Conservation (phyloP, 2,797 vertebrate species). For the Iguana delicatissima region DNA sequence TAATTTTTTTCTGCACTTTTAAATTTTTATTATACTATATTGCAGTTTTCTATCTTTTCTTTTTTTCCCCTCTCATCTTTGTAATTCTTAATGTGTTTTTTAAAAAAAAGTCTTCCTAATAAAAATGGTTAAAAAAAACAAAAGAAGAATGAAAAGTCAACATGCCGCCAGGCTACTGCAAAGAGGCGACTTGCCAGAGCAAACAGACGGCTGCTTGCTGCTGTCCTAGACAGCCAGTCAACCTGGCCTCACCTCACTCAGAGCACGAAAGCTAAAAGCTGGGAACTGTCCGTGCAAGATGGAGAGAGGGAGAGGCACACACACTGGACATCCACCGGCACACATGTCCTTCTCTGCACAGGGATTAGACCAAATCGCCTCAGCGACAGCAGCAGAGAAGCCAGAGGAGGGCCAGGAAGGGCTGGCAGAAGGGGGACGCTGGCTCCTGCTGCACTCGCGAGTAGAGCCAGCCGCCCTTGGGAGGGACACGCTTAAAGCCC, state of each 20-base stretch:
- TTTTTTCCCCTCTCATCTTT: too few species aligned
- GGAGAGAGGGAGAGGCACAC: not conserved
- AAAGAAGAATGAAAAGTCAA: not conserved
- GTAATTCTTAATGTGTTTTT: too few species aligned
- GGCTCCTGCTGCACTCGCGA: conserved; percentile 50
- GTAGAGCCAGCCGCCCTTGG: conserved; percentile 73
- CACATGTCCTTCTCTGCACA: conserved; percentile 10
- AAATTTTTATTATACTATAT: too few species aligned
- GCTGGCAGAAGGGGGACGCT: conserved; percentile 39
- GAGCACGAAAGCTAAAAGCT: fast-evolving
- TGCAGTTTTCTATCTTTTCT: too few species aligned
- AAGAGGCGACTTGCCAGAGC: not conserved
- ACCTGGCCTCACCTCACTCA: not conserved
- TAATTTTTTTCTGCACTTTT: too few species aligned
- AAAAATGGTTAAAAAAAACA: not conserved
- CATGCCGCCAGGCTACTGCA: not conserved
- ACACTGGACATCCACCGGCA: fast-evolving
- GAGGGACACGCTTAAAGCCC: conserved; percentile 72
- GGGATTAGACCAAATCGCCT: conserved; percentile 75
- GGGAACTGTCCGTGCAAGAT: not conserved
- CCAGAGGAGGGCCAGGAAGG: not conserved
- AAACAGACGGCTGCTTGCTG: not conserved
- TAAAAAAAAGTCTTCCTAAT: too few species aligned
- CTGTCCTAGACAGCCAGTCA: not conserved
- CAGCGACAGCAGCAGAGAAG: conserved; percentile 63